A percentile compares a stretch with the other conserved stretches of the same genome.
Conservation (phyloP, 2,113 vertebrate genomes). For the Cricetomys ansorgei region DNA sequence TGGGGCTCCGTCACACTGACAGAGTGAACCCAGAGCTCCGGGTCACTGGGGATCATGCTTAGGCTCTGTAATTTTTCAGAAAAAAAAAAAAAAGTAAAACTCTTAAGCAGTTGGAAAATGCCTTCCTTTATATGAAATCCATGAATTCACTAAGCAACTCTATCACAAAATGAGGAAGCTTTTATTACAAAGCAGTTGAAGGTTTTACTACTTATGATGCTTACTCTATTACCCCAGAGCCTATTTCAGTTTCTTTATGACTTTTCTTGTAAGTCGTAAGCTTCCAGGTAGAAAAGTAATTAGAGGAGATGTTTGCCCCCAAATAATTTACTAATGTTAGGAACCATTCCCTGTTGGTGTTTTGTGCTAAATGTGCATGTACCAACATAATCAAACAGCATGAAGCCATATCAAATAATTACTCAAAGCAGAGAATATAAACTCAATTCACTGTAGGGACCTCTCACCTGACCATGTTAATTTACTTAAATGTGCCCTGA, state of each 20-base stretch:
- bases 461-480: conserved; percentile 34
- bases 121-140: background rate
- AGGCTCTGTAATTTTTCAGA: background rate
- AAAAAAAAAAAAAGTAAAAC: background rate
- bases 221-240: conserved; percentile 1
- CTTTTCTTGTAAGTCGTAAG: conserved; percentile 44
- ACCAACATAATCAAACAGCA: conserved; percentile 58
- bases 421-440: conserved; percentile 31
- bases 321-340: conserved; percentile 46
- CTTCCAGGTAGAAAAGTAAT: conserved; percentile 64
- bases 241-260: conserved; percentile 27
- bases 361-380: background rate
- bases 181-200: conserved; percentile 23
- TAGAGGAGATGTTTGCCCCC: conserved; percentile 39
- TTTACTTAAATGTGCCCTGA: conserved; percentile 21
- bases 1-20: fast-evolving
- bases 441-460: conserved; percentile 18
- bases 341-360: background rate
- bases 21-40: background rate
- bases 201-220: conserved; percentile 18
- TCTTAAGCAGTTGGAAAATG: background rate
- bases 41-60: background rate
- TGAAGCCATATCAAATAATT: conserved; percentile 44
- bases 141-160: conserved; percentile 14
- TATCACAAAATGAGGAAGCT: conserved; percentile 32